Conservation (phyloP, 2,797 vertebrate genomes). For the Sebastes iracundus region DNA sequence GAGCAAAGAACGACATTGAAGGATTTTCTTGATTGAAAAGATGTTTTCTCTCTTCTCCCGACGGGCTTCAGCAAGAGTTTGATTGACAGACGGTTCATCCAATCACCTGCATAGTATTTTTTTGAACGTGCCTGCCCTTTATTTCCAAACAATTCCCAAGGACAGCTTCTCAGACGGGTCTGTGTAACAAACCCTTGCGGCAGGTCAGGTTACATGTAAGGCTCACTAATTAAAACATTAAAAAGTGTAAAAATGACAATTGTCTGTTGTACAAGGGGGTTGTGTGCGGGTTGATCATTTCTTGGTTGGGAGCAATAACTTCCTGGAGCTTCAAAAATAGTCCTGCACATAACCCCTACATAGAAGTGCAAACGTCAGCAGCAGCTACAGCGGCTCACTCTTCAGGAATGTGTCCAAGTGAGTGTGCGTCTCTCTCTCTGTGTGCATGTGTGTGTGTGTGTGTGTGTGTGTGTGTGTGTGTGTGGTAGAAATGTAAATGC, state of each 20-base stretch:
- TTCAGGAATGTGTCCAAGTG: slow-evolving; percentile 4
- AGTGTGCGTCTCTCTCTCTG: not conserved
- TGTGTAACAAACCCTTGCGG: too few species aligned
- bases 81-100: too few species aligned
- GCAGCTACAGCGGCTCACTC: slow-evolving; percentile 3
- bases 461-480: not conserved
- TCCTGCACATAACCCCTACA: not conserved
- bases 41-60: too few species aligned
- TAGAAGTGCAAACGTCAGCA: not conserved
- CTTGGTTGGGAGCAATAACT: not conserved
- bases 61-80: too few species aligned
- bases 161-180: too few species aligned
- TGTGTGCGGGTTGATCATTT: not conserved
- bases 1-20: too few species aligned
- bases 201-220: not conserved
- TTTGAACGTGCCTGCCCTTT: too few species aligned
- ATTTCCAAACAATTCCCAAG: too few species aligned
- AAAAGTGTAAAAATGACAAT: not conserved
- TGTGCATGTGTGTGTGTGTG: too few species aligned
- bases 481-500: not conserved
- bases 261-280: not conserved
- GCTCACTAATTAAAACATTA: not conserved
- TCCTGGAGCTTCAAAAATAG: not conserved
- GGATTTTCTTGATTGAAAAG: too few species aligned
- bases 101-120: too few species aligned